phyloP scores from a whole-genome alignment of 2,888 invertebrate genomes.

The Stenodema calcarata region DNA sequence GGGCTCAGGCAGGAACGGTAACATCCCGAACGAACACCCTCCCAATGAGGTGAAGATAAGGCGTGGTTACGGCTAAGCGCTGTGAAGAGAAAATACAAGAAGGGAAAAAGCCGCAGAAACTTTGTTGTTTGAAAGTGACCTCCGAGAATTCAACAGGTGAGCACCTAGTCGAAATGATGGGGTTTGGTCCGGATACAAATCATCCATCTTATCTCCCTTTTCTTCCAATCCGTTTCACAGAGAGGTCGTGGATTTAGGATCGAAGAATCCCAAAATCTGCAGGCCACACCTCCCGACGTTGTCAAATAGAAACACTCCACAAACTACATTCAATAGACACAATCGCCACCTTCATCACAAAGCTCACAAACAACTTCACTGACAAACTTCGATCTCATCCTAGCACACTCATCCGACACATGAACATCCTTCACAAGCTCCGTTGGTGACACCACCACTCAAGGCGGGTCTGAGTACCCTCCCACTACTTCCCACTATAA shows the following conservation, averaged over 20 bases:
- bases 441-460: too few relatives aligned
- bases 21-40: neutral
- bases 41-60: neutral
- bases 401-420: too few relatives aligned
- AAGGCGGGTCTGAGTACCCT: too few relatives aligned
- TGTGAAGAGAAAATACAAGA: neutral
- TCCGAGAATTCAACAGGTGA: neutral
- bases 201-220: neutral
- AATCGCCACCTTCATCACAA: too few relatives aligned
- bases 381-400: too few relatives aligned
- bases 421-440: too few relatives aligned
- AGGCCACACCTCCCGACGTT: too few relatives aligned
- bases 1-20: neutral
- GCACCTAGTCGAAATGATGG: neutral
- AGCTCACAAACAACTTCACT: too few relatives aligned
- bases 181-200: neutral
- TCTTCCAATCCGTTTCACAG: neutral
- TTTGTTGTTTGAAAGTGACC: neutral
- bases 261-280: too few relatives aligned
- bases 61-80: neutral
- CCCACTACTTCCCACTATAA: too few relatives aligned
- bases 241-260: neutral
- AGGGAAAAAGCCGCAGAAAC: neutral
- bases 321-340: too few relatives aligned
- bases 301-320: too few relatives aligned